Conservation (phyloP, 2,797 vertebrate genomes). For the Coreius guichenoti region DNA sequence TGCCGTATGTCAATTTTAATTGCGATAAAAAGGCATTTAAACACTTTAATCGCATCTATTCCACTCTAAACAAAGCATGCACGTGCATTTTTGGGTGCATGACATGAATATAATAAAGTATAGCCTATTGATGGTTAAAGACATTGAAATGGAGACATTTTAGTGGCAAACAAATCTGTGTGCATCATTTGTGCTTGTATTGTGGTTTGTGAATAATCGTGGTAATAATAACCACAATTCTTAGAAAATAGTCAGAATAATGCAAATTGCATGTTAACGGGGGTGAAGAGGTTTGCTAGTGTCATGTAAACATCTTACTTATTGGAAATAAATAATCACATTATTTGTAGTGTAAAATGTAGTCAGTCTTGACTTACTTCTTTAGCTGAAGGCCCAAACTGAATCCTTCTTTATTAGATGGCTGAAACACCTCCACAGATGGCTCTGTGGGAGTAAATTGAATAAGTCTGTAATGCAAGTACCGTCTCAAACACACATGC, state of each 20-base stretch:
- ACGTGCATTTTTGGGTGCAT: background rate
- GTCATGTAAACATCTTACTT: background rate
- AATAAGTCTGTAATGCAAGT: background rate
- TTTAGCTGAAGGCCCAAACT: constrained; percentile 96
- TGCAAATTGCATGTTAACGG: background rate
- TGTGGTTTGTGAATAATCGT: background rate
- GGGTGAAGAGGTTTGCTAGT: too few species aligned
- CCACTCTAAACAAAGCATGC: background rate
- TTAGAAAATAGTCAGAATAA: background rate
- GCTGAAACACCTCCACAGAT: constrained; percentile 97
- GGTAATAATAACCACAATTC: background rate
- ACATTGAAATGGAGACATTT: background rate
- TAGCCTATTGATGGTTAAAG: background rate
- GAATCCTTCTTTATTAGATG: constrained; percentile 96
- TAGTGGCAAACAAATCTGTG: too few species aligned
- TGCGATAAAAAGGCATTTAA: background rate
- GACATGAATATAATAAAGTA: background rate
- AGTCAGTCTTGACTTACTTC: constrained; percentile 83
- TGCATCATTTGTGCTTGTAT: too few species aligned
- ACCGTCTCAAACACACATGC: background rate
- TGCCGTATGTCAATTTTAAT: background rate
- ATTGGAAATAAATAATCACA: background rate
- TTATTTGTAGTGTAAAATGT: background rate
- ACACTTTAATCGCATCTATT: background rate
- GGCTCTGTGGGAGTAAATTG: constrained; percentile 81